Evolutionary conservation across 2,888 invertebrate species (phyloP).

Genomic region (Siphonodentalium dalli): DNA sequence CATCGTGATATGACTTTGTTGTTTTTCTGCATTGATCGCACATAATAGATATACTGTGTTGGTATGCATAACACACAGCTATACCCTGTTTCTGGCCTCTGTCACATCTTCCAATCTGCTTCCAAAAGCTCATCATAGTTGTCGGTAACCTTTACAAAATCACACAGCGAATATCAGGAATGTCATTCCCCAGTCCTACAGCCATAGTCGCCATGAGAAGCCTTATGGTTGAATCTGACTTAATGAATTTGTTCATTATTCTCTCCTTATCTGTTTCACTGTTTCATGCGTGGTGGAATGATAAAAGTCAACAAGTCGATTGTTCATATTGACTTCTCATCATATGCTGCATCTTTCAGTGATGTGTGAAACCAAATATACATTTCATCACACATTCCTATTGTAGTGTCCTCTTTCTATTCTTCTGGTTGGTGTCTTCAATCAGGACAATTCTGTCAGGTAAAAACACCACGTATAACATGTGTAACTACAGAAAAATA

Average conservation of each 20-base stretch:
- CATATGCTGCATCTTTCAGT: conserved; percentile 1
- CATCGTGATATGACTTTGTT: too few species aligned
- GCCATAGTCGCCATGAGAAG: conserved; percentile 13
- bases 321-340: background rate
- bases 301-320: conserved; percentile 13
- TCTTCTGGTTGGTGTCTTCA: background rate
- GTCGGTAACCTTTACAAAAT: conserved; percentile 11
- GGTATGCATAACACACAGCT: conserved; percentile 11
- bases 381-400: conserved; percentile 9
- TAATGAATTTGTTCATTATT: background rate
- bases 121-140: conserved; percentile 14
- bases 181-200: conserved; percentile 11
- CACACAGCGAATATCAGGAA: conserved; percentile 5
- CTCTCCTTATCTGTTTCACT: background rate
- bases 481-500: too few species aligned
- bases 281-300: conserved; percentile 1
- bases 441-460: background rate
- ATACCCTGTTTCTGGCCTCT: conserved; percentile 6
- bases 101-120: conserved; percentile 10
- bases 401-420: background rate
- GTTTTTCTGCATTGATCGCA: conserved; percentile 10
- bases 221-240: background rate
- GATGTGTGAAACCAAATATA: conserved; percentile 12
- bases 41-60: background rate
- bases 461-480: too few species aligned